phyloP scores from a whole-genome alignment of 2,797 vertebrate genomes.

The Sebastiscus albofasciatus region DNA sequence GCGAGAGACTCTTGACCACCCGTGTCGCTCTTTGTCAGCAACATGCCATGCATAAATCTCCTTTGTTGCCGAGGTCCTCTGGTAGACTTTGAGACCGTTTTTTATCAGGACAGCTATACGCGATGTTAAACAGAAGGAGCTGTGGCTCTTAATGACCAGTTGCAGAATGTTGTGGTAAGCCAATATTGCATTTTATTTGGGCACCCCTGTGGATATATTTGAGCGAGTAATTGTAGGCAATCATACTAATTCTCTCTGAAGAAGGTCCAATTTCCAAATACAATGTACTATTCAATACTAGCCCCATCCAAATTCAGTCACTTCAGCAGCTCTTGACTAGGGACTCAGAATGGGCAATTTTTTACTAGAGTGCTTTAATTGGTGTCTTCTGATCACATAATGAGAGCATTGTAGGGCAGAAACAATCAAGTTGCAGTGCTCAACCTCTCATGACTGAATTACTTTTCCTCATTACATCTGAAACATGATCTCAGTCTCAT shows the following conservation, averaged over 20 bases:
- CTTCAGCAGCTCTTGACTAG: conserved; percentile 38
- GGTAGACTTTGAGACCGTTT: conserved; percentile 3
- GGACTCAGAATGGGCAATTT: conserved; percentile 19
- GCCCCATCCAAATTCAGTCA: conserved; percentile 24
- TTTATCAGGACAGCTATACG: conserved; percentile 11
- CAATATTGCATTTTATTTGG: conserved; percentile 37
- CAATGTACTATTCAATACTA: conserved; percentile 49
- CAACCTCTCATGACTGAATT: background rate
- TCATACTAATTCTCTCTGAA: conserved; percentile 55
- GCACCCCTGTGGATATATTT: conserved; percentile 51
- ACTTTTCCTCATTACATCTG: background rate
- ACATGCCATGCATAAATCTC: background rate
- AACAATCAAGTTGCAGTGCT: background rate
- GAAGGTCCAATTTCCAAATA: conserved; percentile 53
- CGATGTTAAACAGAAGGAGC: conserved; percentile 36
- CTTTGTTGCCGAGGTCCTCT: background rate
- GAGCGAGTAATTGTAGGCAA: conserved; percentile 62
- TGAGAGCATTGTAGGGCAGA: background rate
- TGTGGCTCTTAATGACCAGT: conserved; percentile 48
- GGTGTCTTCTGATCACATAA: conserved; percentile 25
- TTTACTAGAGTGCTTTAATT: conserved; percentile 29
- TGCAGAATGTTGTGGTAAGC: conserved; percentile 50
- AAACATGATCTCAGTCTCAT: background rate
- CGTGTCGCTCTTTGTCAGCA: conserved; percentile 17
- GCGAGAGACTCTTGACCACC: conserved; percentile 20